Percentiles rank a stretch among this genome's conserved stretches.
Evolutionary conservation across 2,888 invertebrate genomes (phyloP).

Genomic region (Drosophila setosimentum): DNA sequence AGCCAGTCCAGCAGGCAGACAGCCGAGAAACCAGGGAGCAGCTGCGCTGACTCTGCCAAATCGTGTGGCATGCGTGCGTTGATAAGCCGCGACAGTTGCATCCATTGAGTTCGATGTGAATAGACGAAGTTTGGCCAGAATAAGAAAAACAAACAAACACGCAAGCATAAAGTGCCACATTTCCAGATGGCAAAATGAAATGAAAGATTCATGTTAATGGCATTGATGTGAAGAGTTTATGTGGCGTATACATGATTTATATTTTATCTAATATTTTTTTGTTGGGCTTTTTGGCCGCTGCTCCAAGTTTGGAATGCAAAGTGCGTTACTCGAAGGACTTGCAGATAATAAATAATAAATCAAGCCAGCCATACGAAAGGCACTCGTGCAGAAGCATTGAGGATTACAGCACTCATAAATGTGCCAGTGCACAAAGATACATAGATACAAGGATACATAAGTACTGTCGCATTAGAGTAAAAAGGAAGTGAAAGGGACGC

Average conservation of each 20-base stretch:
- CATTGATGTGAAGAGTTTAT: constrained; percentile 44
- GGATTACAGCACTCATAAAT: constrained; percentile 28
- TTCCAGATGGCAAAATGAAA: constrained; percentile 19
- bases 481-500: neutral
- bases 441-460: neutral
- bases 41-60: constrained; percentile 1
- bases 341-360: constrained; percentile 41
- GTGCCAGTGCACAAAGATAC: constrained; percentile 8
- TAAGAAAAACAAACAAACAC: neutral
- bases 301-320: constrained; percentile 8
- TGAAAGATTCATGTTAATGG: constrained; percentile 63
- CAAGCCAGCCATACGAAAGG: constrained; percentile 11
- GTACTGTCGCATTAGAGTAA: neutral
- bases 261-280: neutral
- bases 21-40: neutral
- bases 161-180: constrained; percentile 11
- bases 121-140: constrained; percentile 13
- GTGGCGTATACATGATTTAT: constrained; percentile 48
- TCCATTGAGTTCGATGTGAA: neutral
- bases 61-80: neutral
- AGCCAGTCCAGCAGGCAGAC: neutral
- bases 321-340: constrained; percentile 3
- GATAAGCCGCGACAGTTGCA: constrained; percentile 1
- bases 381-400: constrained; percentile 26
- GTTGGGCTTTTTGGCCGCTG: neutral